These are phyloP conservation scores for Altica lythri DNA, from an alignment of 2,888 invertebrate species.

Conservation along the genomic window DNA sequence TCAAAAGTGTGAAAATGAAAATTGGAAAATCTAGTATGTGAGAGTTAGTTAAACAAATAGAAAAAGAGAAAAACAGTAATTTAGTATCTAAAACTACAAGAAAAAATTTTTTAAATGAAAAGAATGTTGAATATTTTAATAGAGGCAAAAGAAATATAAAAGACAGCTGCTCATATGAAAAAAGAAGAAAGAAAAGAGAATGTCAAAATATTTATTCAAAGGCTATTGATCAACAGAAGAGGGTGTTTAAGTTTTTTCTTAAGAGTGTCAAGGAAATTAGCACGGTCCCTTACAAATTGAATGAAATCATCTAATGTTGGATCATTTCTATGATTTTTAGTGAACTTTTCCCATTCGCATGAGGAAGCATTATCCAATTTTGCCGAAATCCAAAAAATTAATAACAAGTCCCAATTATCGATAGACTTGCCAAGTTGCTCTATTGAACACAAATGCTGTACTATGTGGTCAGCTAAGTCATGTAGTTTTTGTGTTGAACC, in stretches of 20 bases:
- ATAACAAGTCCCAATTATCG: slow-evolving; percentile 17
- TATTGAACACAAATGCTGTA: slow-evolving; percentile 7
- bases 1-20: too few relatives aligned
- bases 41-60: too few relatives aligned
- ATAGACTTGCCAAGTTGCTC: slow-evolving; percentile 10
- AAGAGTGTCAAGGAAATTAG: slow-evolving; percentile 11
- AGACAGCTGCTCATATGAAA: too few relatives aligned
- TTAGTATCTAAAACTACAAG: slow-evolving; percentile 9
- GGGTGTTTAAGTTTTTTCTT: neutral
- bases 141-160: too few relatives aligned
- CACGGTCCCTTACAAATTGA: slow-evolving; percentile 3
- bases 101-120: neutral
- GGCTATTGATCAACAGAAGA: too few relatives aligned
- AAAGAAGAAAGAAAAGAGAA: too few relatives aligned
- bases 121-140: too few relatives aligned
- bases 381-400: slow-evolving; percentile 11
- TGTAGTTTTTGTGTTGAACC: slow-evolving; percentile 2
- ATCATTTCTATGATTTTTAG: neutral
- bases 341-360: slow-evolving; percentile 17
- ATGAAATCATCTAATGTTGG: slow-evolving; percentile 11
- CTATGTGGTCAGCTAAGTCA: slow-evolving; percentile 5
- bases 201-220: too few relatives aligned
- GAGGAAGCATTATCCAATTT: slow-evolving; percentile 9
- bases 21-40: too few relatives aligned
- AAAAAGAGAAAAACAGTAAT: too few relatives aligned